These are phyloP conservation scores for Myocastor coypus DNA, from an alignment of 2,113 vertebrate genomes.

Conservation along the genomic window DNA sequence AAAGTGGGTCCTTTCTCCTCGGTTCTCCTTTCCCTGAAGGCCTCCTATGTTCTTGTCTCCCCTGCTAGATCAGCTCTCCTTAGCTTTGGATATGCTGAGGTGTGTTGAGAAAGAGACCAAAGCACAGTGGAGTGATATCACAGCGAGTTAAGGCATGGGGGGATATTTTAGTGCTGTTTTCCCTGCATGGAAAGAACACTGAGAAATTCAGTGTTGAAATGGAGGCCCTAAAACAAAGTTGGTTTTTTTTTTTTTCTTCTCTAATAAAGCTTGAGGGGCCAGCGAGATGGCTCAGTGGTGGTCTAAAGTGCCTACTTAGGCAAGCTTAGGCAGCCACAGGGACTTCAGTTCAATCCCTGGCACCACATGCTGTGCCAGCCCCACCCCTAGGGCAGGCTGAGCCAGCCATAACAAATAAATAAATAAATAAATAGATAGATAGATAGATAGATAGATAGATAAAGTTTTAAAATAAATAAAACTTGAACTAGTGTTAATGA, in stretches of 20 bases:
- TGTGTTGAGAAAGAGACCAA: conserved; percentile 44
- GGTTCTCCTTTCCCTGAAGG: conserved; percentile 62
- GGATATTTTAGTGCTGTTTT: conserved; percentile 80
- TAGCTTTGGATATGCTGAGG: conserved; percentile 63
- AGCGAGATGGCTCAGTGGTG: too few species aligned
- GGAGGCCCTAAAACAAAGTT: conserved; percentile 80
- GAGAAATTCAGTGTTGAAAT: conserved; percentile 79
- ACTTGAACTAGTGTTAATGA: conserved; percentile 81
- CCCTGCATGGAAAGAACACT: conserved; percentile 79
- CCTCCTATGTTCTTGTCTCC: conserved; percentile 36
- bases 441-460: too few species aligned
- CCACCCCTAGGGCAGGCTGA: too few species aligned
- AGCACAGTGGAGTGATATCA: conserved; percentile 66
- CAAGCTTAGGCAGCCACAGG: too few species aligned
- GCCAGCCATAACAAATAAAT: too few species aligned
- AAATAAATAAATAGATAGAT: too few species aligned
- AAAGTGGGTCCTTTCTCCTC: conserved; percentile 66
- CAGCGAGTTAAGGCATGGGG: conserved; percentile 77
- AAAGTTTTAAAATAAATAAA: conserved; percentile 27
- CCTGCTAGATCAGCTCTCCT: conserved; percentile 69
- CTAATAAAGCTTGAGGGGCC: conserved; percentile 74
- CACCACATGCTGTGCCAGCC: too few species aligned
- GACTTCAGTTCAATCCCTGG: too few species aligned
- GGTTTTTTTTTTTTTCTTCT: conserved; percentile 77
- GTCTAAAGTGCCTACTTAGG: too few species aligned